Percentiles rank a stretch among this genome's conserved stretches.
Conservation (phyloP, 1,140 invertebrate species). For the Drosophila jambulina region DNA sequence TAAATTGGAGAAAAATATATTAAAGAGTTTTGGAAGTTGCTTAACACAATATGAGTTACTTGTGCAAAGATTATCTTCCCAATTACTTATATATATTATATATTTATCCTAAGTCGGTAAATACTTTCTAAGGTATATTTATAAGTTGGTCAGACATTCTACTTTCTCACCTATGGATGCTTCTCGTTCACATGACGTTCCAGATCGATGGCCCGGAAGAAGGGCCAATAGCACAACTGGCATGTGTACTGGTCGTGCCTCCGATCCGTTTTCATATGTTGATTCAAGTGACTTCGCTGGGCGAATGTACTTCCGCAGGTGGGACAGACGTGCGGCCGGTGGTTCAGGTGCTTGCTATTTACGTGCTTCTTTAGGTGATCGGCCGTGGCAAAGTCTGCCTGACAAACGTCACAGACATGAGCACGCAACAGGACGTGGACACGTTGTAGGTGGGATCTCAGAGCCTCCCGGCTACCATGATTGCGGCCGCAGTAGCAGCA, state of each 20-base stretch:
- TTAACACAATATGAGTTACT: too few species aligned
- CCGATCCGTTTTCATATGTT: slow-evolving; percentile 54
- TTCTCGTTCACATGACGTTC: slow-evolving; percentile 45
- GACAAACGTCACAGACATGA: slow-evolving; percentile 51
- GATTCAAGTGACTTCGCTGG: slow-evolving; percentile 50
- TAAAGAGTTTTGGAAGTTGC: background rate
- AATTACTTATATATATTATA: background rate
- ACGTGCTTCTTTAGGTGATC: slow-evolving; percentile 64
- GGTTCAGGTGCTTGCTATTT: slow-evolving; percentile 41
- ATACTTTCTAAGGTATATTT: background rate
- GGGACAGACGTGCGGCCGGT: slow-evolving; percentile 38
- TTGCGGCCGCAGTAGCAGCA: slow-evolving; percentile 61
- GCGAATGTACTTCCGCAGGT: slow-evolving; percentile 59
- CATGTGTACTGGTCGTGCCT: slow-evolving; percentile 27
- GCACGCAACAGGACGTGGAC: slow-evolving; percentile 59
- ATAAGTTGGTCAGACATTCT: background rate
- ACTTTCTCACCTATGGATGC: slow-evolving; percentile 13
- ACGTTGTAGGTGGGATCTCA: slow-evolving; percentile 62
- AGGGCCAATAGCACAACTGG: slow-evolving; percentile 45
- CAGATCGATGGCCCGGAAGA: slow-evolving; percentile 62
- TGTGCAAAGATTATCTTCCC: too few species aligned
- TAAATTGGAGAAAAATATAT: too few species aligned
- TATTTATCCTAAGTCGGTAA: background rate
- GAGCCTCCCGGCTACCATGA: slow-evolving; percentile 55
- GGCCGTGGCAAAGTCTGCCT: slow-evolving; percentile 62